Evolutionary conservation across 2,113 vertebrate genomes (phyloP), one percentile per base, ranked within the genome.

Genomic region (Odobenus rosmarus): DNA sequence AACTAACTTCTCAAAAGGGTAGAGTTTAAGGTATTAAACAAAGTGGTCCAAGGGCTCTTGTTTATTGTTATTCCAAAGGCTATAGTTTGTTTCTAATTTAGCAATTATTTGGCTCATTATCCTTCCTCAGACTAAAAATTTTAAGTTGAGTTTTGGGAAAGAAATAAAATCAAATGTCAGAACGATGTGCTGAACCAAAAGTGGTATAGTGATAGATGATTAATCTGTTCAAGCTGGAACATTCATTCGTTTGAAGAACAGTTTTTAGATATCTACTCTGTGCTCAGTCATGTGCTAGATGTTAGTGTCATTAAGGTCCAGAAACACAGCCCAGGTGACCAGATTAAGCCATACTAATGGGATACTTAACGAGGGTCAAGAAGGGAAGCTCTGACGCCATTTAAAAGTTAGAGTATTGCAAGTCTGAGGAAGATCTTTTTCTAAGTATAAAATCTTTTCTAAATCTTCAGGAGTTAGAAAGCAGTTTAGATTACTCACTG

Each of bases 1-100:
- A 97, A 46, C 2, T 79, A 91, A 81, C 57, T 95, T 98, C 84
- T 86, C 61, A 93, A 74, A 97, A 86, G 97, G 9, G 53, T 72
- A 89, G 1, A 91, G 67, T 24, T 24, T 61, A 97, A 97, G 36
- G 71, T 69, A 96, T 33, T 4, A 87, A 93, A 96, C 6, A 61
- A 49, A 16, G 88, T n/a, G 33, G 51, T 90, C 80, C 16, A 85
- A 93, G 93, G 26, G 67, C 19, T 89, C 71, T 28, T 79, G 72
- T 55, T 67, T 67, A 67, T 67, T 64, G 6, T 33, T 67, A 33
- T 33, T 67, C 31, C 62, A 33, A 67, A 67, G 62, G 62, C 62
- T 67, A 64, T 31, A 88, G 18, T 18, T 64, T 55, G 28, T 76
- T 94, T 77, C 72, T 91, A 95, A 83, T 46, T 83, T 53, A 79